These are phyloP conservation scores for Monoplex corrugatus DNA, from an alignment of 2,888 invertebrate genomes.

Conservation along the genomic window DNA sequence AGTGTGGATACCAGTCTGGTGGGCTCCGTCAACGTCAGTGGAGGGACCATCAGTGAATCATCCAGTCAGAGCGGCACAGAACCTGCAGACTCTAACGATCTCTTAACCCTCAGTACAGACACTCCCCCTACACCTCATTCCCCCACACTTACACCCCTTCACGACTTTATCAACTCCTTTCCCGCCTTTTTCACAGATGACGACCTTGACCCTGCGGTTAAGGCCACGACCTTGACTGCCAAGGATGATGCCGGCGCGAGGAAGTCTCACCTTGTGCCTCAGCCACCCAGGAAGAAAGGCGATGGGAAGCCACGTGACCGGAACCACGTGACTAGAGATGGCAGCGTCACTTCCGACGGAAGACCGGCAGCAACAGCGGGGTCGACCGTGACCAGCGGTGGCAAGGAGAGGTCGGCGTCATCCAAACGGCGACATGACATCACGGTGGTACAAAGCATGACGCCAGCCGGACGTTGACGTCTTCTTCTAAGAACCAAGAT, in stretches of 20 bases:
- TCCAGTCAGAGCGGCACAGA: background rate
- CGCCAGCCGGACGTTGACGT: background rate
- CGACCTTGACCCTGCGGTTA: background rate
- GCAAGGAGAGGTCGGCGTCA: background rate
- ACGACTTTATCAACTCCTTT: background rate
- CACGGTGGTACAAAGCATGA: background rate
- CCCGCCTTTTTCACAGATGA: constrained; percentile 7
- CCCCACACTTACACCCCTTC: background rate
- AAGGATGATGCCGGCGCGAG: background rate
- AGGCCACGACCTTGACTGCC: constrained; percentile 31
- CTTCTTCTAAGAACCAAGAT: background rate
- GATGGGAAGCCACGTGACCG: constrained; percentile 1
- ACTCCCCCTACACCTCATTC: background rate
- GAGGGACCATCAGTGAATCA: background rate
- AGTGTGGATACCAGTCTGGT: background rate
- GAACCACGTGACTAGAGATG: background rate
- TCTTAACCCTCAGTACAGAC: background rate
- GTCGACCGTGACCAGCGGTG: background rate
- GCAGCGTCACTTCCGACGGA: background rate
- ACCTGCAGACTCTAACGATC: background rate
- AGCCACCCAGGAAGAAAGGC: constrained; percentile 9
- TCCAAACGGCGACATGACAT: background rate
- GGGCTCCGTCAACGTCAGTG: background rate
- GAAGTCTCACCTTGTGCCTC: constrained; percentile 8
- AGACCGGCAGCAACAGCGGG: background rate